Evolutionary conservation across 2,888 invertebrate species (phyloP), one percentile per base, ranked within the genome.

Genomic region (Rhodophaea formosa): DNA sequence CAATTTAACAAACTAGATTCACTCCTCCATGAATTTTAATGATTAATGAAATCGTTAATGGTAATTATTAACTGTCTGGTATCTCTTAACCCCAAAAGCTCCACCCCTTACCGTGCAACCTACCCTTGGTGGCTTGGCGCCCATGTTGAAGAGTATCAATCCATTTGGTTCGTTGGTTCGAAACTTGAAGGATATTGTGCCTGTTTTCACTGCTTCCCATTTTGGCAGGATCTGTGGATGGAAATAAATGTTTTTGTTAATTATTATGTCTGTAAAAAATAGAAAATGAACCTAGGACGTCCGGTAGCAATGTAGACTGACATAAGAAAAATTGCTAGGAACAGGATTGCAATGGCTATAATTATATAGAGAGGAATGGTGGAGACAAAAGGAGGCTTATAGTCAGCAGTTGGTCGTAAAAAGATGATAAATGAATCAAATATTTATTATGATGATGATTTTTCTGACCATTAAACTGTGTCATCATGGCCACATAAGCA

Each of bases 121-220:
- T 87, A 95, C 95, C 89, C 94, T 93, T 69, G 95, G 95, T 74
- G 95, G 94, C 75, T 95, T 93, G 59, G 94, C 93, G 75, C 97
- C 97, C 75, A 96, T 96, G 84, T 97, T 98, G 93, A 97, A 97
- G 79, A 99, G 94, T 57, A 99, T 94, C 67, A 99, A 93, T 23
- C 99, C 99, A 77, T 98, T 97, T 7, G 97, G 96, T 84, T 99
- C 98, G 81, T 96, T 97, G 49, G 99, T 99, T 62, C 98, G 95
- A 79, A 99, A 97, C 91, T 98, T 97, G 89, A 98, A 97, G 46
- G 97, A 96, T 76, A 98, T 95, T 30, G 96, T 96, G 61, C 98
- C 98, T 29, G 95, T 94, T 77, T 96, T 95, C 76, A 96, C 96
- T 1, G 97, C 96, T 80, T 97, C 97, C 98, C 98, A 98, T 57